Evolutionary conservation across 2,888 invertebrate genomes (phyloP), one percentile per base, ranked within the genome.

Genomic region (Psylliodes chrysocephalus): DNA sequence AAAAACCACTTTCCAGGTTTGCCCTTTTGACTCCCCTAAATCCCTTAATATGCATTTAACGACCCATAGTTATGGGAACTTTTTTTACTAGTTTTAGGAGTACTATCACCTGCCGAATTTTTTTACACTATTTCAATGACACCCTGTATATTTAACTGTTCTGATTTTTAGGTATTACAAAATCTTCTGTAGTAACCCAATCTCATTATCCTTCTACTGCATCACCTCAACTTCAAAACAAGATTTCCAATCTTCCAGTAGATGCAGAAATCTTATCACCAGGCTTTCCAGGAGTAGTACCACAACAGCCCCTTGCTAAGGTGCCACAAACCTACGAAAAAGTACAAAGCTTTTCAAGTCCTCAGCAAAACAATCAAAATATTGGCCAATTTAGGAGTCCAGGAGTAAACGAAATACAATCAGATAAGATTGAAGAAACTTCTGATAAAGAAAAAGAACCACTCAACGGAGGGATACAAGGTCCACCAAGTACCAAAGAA

Each of bases 331-430:
- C 25, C 10, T 42, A 12, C 7, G 6, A 4, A 15, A 19, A 33
- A n/a, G 17, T 17, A 5, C 42, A 42, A 17, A 49, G 12, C 12
- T n/a, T 35, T 38, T 33, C 17, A 18, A 35, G 14, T 1, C 40
- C 38, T 12, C 40, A 38, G 19, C 53, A 53, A 53, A 53, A 28
- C n/a, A n/a, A n/a, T n/a, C n/a, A n/a, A n/a, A n/a, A n/a, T 12
- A 18, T 22, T 30, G 5, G 10, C n/a, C 12, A 15, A 19, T 38
- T 52, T 19, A 38, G 22, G 30, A 55, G 19, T 56, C 12, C 18
- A 12, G 19, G 10, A 44, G 44, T 18, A 44, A 44, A 44, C 12
- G 44, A 44, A 7, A 44, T 44, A 2, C 44, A 14, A 44, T 15
- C 44, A 19, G 44, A 17, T 6, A 44, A 44, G 6, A 44, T 44